These are phyloP conservation scores for Drosophila robusta DNA, from an alignment of 2,888 invertebrate species.

Conservation along the genomic window DNA sequence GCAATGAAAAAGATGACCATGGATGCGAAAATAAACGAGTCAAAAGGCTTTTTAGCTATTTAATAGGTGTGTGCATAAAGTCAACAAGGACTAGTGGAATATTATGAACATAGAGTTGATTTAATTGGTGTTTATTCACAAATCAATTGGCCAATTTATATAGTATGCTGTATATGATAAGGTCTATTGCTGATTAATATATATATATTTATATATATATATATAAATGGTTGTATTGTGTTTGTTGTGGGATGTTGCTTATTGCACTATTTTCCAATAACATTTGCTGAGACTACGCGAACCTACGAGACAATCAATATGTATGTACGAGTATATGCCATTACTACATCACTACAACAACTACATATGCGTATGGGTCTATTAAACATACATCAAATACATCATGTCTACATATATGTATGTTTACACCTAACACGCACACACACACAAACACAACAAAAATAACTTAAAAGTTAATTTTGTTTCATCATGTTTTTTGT, in stretches of 20 bases:
- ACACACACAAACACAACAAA: neutral
- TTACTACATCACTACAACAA: conserved; percentile 34
- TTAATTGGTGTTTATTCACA: too few relatives aligned
- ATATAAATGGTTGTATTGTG: neutral
- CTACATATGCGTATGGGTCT: conserved; percentile 28
- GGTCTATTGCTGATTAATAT: too few relatives aligned
- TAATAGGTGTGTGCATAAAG: neutral
- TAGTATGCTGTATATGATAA: too few relatives aligned
- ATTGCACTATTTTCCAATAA: conserved; percentile 18
- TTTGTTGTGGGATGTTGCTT: conserved; percentile 1
- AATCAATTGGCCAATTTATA: too few relatives aligned
- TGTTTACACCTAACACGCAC: neutral
- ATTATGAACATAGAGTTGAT: too few relatives aligned
- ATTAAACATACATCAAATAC: conserved; percentile 8
- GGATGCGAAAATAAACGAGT: too few relatives aligned
- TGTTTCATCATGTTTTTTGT: neutral
- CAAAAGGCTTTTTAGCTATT: too few relatives aligned
- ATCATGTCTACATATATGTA: conserved; percentile 3
- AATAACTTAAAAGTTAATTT: neutral
- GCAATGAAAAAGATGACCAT: too few relatives aligned
- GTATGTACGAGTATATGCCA: conserved; percentile 16
- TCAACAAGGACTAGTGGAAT: too few relatives aligned
- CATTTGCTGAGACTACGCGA: conserved; percentile 5
- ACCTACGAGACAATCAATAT: conserved; percentile 13
- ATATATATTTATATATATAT: too few relatives aligned